A percentile compares a stretch with the other conserved stretches of the same genome.
Evolutionary conservation across 2,888 invertebrate genomes (phyloP).

Genomic region (Norana najaformis): DNA sequence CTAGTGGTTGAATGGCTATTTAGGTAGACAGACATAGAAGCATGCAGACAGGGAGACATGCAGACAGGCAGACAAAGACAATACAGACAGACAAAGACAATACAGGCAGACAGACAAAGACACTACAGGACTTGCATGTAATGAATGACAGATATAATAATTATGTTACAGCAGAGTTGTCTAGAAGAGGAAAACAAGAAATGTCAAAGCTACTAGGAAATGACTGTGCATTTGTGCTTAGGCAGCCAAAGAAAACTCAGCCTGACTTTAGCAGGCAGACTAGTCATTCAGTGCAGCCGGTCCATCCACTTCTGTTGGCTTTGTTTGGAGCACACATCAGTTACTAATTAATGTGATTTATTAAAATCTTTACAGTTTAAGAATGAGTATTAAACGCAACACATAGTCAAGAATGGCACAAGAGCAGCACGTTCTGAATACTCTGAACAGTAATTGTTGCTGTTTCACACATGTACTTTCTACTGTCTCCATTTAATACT

Average conservation of each 20-base stretch:
- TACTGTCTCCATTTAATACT: neutral
- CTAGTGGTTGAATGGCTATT: neutral
- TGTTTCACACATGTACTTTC: neutral
- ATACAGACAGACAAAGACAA: neutral
- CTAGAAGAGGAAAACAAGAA: neutral
- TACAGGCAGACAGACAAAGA: neutral
- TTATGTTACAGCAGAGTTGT: neutral
- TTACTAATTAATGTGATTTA: neutral
- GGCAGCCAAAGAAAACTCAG: neutral
- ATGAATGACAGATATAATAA: neutral
- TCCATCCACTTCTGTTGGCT: neutral
- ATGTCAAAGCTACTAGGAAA: neutral
- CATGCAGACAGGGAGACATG: neutral
- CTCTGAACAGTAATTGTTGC: neutral
- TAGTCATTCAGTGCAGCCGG: neutral
- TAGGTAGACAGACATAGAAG: neutral
- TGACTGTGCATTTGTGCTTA: neutral
- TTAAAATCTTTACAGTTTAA: too few species aligned
- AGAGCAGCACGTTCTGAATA: neutral
- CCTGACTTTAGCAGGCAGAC: neutral
- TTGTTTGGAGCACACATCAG: neutral
- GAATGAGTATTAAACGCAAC: too few species aligned
- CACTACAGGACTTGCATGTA: neutral
- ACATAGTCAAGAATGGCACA: neutral
- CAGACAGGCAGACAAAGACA: neutral